These are phyloP conservation scores for Conistra vaccinii DNA, from an alignment of 2,888 invertebrate genomes.

Conservation along the genomic window DNA sequence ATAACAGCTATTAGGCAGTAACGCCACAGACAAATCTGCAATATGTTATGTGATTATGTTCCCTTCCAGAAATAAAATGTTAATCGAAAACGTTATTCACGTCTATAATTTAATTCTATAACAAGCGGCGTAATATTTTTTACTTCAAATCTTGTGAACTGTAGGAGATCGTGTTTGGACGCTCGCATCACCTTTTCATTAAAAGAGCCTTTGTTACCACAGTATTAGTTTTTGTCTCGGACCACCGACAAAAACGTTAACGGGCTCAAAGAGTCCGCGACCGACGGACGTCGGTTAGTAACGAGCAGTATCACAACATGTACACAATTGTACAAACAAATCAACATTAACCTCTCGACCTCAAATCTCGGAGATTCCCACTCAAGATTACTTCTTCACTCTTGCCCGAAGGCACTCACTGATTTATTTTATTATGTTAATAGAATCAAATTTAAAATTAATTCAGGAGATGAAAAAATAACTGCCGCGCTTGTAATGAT, in stretches of 20 bases:
- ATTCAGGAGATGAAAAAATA: slow-evolving; percentile 80
- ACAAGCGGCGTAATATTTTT: slow-evolving; percentile 61
- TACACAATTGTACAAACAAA: slow-evolving; percentile 76
- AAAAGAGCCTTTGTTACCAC: slow-evolving; percentile 80
- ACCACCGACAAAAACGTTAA: slow-evolving; percentile 76
- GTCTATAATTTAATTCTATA: slow-evolving; percentile 54
- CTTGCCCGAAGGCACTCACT: slow-evolving; percentile 68
- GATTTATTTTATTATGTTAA: slow-evolving; percentile 84
- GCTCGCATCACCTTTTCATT: slow-evolving; percentile 78
- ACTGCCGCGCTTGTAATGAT: slow-evolving; percentile 82
- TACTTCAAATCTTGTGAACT: slow-evolving; percentile 60
- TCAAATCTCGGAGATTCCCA: slow-evolving; percentile 74
- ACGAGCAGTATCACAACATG: slow-evolving; percentile 70
- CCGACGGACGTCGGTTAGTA: slow-evolving; percentile 66
- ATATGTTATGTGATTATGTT: slow-evolving; percentile 45
- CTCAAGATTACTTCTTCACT: slow-evolving; percentile 74
- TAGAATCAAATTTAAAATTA: slow-evolving; percentile 84
- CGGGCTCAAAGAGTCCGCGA: slow-evolving; percentile 73
- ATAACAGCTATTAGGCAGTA: slow-evolving; percentile 50
- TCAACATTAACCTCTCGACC: slow-evolving; percentile 77
- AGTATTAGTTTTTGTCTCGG: slow-evolving; percentile 81
- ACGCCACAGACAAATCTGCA: slow-evolving; percentile 50
- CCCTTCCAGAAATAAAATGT: slow-evolving; percentile 47
- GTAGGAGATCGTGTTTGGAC: slow-evolving; percentile 62
- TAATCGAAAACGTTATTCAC: slow-evolving; percentile 52